Evolutionary conservation across 64 coral and sea anemone genomes (phyloP).

Genomic region (Acropora tenuis): DNA sequence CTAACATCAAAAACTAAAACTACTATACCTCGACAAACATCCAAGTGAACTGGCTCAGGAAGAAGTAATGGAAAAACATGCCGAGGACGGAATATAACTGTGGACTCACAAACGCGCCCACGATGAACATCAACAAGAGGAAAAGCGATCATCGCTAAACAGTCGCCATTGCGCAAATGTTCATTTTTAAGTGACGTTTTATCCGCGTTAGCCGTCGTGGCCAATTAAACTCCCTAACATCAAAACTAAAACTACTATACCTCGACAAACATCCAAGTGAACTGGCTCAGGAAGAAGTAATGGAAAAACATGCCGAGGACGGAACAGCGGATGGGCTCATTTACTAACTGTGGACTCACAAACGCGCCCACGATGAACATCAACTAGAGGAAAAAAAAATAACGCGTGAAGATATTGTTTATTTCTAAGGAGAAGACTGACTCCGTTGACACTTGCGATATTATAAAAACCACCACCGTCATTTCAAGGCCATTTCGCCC

Average conservation of each 20-base stretch:
- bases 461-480: no score
- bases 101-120: conserved; percentile 86
- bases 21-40: conserved; percentile 89
- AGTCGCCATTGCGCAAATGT: no score
- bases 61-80: conserved; percentile 97
- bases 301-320: conserved; percentile 92
- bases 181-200: no score
- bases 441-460: no score
- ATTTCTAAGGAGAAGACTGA: no score
- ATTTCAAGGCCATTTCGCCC: no score
- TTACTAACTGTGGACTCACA: conserved; percentile 70
- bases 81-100: conserved; percentile 69
- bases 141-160: not conserved
- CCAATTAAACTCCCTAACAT: no score
- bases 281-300: conserved; percentile 96
- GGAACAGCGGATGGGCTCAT: conserved; percentile 70
- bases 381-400: conserved; percentile 53
- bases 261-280: conserved; percentile 98
- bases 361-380: conserved; percentile 89
- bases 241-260: not conserved
- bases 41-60: conserved; percentile 95
- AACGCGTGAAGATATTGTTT: not conserved
- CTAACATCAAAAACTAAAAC: no score
- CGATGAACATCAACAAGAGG: conserved; percentile 81
- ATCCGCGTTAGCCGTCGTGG: no score